Evolutionary conservation across 92 coral and sea anemone genomes (phyloP), one percentile per base, ranked within the genome.

Genomic region (Heliopora coerulea): DNA sequence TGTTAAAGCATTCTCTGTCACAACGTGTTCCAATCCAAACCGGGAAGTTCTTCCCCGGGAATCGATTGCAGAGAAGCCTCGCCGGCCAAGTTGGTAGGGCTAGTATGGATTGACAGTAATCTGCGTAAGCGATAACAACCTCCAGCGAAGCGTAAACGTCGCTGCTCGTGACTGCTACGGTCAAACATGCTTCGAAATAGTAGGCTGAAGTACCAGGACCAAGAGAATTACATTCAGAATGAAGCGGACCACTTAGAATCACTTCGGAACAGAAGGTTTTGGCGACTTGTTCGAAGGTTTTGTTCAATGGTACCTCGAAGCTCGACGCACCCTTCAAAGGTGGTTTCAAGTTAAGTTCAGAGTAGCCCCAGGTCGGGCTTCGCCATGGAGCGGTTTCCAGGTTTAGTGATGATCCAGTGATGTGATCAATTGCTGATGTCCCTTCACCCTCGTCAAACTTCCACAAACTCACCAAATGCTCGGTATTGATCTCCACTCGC

Each of bases 391-490:
- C 73, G 15, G 86, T 74, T 18, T 91, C 88, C 30, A 92, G 79
- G 56, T 59, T 83, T 56, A 92, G 84, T 19, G 83, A 82, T 49
- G 86, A 82, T 46, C 87, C 82, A 6, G 86, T 83, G 52, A 79
- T 68, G 52, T 85, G 82, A 60, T 92, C 97, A 7, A 80, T 73
- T n/a, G 90, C 91, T 17, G 59, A 13, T 17, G 57, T 62, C 23
- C 97, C 97, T 76, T 92, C 97, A 5, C 97, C 97, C 79, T 89
- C 93, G 78, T 92, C 88, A 48, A 92, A 86, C 59, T 85, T 88
- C 97, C 97, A 92, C 42, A 88, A 76, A 40, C 85, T 89, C 34
- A 84, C 96, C 62, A 92, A 80, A 30, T 86, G 86, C 46, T 73
- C 69, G n/a, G 93, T 83, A 21, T 82, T 77, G 2, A 87, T 89